These are phyloP conservation scores for Tinea trinotella DNA, from an alignment of 2,888 invertebrate genomes.

Conservation along the genomic window DNA sequence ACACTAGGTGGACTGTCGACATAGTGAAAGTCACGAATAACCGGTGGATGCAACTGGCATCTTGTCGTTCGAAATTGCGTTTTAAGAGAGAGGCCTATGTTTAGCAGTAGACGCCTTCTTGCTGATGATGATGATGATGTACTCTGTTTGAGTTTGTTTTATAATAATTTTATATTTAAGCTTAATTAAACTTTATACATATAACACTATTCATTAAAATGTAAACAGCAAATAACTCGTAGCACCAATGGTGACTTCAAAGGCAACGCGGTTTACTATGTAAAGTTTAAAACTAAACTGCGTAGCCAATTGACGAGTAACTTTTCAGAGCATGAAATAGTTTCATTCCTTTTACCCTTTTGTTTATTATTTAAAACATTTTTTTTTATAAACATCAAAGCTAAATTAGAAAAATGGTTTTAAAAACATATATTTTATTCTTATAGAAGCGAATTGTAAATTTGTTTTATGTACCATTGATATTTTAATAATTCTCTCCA, in stretches of 20 bases:
- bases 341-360: neutral
- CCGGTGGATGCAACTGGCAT: no score
- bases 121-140: no score
- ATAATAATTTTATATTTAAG: neutral
- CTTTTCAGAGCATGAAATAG: neutral
- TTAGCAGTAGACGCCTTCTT: no score
- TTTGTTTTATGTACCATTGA: no score
- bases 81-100: no score
- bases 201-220: neutral
- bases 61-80: no score
- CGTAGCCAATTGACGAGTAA: neutral
- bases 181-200: neutral
- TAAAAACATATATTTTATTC: no score
- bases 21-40: no score
- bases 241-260: neutral
- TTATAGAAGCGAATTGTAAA: no score
- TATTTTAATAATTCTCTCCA: no score
- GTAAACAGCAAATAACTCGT: neutral
- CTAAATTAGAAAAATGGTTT: no score
- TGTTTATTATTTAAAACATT: neutral
- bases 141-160: neutral
- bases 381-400: neutral
- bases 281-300: constrained; percentile 7
- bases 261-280: neutral
- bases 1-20: no score